Evolutionary conservation across 2,113 vertebrate species (phyloP), one percentile per base, ranked within the genome.

Genomic region (Dendrocopos noguchii): DNA sequence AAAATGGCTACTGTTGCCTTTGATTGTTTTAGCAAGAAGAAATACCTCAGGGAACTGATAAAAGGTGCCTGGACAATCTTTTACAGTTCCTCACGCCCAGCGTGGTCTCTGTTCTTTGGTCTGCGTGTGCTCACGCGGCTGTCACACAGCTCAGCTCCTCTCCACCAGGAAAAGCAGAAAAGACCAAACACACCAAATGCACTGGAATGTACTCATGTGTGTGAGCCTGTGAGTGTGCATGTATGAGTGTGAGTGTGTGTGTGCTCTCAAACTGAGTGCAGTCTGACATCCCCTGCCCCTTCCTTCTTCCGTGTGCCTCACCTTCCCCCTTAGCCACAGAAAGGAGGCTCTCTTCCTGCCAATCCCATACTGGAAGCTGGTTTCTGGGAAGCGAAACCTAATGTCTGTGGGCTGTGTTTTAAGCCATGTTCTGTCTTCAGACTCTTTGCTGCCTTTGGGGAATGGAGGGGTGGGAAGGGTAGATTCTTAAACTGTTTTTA

Each of bases 301-400:
- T 95, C 90, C 91, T 84, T 90, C 93, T 94, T 93, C 93, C 85
- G 81, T 2, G 93, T 94, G 93, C 95, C 94, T 95, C 90, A 94
- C 74, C 88, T 91, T 91, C 56, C 87, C 81, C 81, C 66, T 80
- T 92, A 90, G 93, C 86, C 96, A 86, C 96, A 96, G 95, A 96
- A 88, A 92, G 81, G 83, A 95, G 83, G 93, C 61, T 94, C 90
- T 93, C 93, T 97, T 95, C 95, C 96, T 94, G 81, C 2, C 85
- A 97, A 96, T 96, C 88, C 95, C 93, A 95, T 96, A 95, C 93
- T 97, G 96, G 96, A 96, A 97, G 94, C 94, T 96, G 95, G 95
- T 95, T 96, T 97, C 94, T 96, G 90, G 94, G 95, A 97, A 96
- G 91, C 15, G 44, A 96, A 94, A 93, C 95, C 93, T 91, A 61